Evolutionary conservation across 2,113 vertebrate genomes (phyloP).

Genomic region (Copsychus sechellarum): DNA sequence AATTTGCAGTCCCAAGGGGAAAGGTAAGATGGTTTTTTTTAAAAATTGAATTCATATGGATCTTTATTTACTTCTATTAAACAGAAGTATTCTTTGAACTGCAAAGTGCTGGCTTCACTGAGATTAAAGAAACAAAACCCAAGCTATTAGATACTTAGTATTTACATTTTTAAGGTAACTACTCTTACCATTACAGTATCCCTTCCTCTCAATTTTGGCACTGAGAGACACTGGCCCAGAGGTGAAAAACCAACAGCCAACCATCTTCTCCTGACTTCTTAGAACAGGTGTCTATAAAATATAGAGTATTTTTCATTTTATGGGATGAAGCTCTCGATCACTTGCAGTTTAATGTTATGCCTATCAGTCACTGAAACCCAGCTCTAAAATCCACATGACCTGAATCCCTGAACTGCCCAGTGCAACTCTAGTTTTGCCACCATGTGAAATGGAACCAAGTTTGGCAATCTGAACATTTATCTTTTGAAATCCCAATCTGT

Average conservation of each 20-base stretch:
- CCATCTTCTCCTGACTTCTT: conserved; percentile 82
- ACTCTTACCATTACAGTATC: conserved; percentile 84
- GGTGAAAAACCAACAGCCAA: conserved; percentile 84
- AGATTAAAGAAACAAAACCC: not conserved
- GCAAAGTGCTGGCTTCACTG: not conserved
- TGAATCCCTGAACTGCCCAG: not conserved
- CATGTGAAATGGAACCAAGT: not conserved
- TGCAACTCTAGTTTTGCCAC: not conserved
- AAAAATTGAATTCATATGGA: not conserved
- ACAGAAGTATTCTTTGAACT: not conserved
- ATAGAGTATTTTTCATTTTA: conserved; percentile 33
- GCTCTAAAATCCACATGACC: not conserved
- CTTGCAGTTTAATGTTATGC: not conserved
- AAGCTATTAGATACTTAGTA: not conserved
- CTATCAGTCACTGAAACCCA: not conserved
- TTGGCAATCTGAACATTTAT: not conserved
- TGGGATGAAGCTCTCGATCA: not conserved
- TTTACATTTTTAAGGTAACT: not conserved
- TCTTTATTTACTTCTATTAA: not conserved
- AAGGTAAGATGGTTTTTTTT: not conserved
- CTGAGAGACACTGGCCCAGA: conserved; percentile 84
- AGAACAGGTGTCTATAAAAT: conserved; percentile 77
- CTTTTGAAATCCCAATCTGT: not conserved
- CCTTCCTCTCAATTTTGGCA: conserved; percentile 84
- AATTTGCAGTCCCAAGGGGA: not conserved